phyloP scores from a whole-genome alignment of 2,888 invertebrate species.

The Cepaea hortensis region DNA sequence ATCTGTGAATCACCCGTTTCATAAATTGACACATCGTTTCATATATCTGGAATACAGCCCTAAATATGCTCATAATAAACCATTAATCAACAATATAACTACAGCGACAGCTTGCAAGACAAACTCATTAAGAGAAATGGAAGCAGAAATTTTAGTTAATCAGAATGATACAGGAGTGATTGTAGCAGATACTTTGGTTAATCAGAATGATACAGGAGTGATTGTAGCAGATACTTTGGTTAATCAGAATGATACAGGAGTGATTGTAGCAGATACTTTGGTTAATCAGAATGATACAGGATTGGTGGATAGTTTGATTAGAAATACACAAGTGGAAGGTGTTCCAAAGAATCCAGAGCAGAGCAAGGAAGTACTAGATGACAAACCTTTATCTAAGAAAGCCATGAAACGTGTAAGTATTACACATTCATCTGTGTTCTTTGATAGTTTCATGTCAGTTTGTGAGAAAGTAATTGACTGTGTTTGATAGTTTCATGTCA shows the following conservation, averaged over 20 bases:
- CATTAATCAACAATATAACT: background rate
- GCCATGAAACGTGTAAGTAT: slow-evolving; percentile 22
- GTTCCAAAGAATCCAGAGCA: background rate
- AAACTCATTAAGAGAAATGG: background rate
- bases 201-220: no score
- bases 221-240: no score
- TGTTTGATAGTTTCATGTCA: no score
- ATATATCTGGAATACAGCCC: background rate
- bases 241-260: no score
- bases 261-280: background rate
- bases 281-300: background rate
- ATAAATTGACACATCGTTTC: background rate
- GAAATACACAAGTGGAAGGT: background rate
- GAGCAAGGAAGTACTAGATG: background rate
- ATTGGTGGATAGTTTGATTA: background rate
- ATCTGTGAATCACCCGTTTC: no score
- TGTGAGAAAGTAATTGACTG: no score
- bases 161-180: no score
- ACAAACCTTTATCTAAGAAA: slow-evolving; percentile 10
- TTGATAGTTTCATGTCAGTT: no score
- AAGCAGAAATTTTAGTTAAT: no score
- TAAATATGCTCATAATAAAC: background rate
- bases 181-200: no score
- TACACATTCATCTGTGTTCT: no score
- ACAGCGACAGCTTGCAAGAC: background rate